A percentile compares a stretch with the other conserved stretches of the same genome.
Conservation (phyloP, 2,113 vertebrate species). For the Coracopsis vasa region DNA sequence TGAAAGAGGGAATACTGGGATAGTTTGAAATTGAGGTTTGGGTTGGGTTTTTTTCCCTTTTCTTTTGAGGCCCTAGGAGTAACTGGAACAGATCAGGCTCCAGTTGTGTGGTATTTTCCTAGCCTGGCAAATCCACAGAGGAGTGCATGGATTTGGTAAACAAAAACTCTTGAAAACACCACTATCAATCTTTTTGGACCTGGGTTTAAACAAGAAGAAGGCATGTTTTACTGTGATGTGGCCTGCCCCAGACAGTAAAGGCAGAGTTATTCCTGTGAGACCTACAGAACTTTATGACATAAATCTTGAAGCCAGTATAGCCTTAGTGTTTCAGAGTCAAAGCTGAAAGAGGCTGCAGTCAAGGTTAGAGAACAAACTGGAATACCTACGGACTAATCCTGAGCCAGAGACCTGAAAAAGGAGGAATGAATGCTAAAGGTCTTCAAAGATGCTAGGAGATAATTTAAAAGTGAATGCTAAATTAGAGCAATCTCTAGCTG, state of each 20-base stretch:
- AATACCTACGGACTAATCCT: neutral
- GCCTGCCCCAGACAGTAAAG: neutral
- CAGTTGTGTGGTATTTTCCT: neutral
- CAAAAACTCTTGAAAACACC: neutral
- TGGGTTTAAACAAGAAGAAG: neutral
- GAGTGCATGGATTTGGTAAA: conserved; percentile 22
- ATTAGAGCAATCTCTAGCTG: neutral
- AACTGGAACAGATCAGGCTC: neutral
- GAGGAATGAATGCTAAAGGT: neutral
- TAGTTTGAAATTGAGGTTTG: neutral
- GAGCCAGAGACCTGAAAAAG: neutral
- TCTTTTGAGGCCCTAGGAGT: neutral
- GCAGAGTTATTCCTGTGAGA: neutral
- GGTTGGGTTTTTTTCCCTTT: neutral
- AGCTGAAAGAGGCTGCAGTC: neutral
- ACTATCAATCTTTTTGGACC: neutral
- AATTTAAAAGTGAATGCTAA: conserved; percentile 4
- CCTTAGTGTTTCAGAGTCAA: neutral
- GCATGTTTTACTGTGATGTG: neutral
- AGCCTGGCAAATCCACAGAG: conserved; percentile 42
- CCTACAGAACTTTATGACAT: neutral
- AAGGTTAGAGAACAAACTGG: neutral
- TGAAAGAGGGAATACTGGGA: neutral
- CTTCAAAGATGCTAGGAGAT: neutral
- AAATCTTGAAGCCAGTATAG: neutral